Conservation (phyloP, 2,888 invertebrate genomes). For the Papilio demoleus region DNA sequence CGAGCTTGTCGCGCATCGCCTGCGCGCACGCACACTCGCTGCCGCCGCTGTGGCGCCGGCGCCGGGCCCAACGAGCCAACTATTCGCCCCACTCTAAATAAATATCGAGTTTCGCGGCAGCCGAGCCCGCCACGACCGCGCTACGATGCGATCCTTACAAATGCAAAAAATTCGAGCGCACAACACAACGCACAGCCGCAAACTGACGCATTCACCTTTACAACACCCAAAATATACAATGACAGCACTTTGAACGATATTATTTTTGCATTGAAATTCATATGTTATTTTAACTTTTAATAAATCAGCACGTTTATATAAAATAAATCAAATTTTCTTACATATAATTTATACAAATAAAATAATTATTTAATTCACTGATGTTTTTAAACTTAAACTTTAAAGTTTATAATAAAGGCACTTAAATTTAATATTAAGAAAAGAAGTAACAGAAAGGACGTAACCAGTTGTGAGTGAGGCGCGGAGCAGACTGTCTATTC, state of each 20-base stretch:
- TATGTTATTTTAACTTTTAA: neutral
- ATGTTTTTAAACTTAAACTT: neutral
- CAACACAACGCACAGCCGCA: conserved; percentile 40
- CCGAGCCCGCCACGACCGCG: conserved; percentile 41
- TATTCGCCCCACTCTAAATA: conserved; percentile 53
- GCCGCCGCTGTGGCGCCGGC: conserved; percentile 62
- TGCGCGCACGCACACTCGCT: conserved; percentile 68
- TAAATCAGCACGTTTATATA: neutral
- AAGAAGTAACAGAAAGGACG: conserved; percentile 45
- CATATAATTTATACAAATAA: conserved; percentile 24
- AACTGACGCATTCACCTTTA: conserved; percentile 43
- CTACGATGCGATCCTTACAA: conserved; percentile 46
- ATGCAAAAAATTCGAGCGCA: conserved; percentile 51
- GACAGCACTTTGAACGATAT: conserved; percentile 34
- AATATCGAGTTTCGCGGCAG: conserved; percentile 52
- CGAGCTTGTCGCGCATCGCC: conserved; percentile 78
- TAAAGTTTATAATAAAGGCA: too few species aligned
- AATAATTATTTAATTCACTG: conserved; percentile 16
- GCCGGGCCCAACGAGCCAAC: conserved; percentile 50
- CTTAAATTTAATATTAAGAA: conserved; percentile 47
- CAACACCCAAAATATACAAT: conserved; percentile 40
- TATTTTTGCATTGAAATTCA: conserved; percentile 31
- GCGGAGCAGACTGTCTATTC: conserved; percentile 79
- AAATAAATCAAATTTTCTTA: neutral
- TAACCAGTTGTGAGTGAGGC: conserved; percentile 57